These are phyloP conservation scores for Drosophila grimshawi DNA, from an alignment of 1,140 invertebrate species.

Conservation along the genomic window DNA sequence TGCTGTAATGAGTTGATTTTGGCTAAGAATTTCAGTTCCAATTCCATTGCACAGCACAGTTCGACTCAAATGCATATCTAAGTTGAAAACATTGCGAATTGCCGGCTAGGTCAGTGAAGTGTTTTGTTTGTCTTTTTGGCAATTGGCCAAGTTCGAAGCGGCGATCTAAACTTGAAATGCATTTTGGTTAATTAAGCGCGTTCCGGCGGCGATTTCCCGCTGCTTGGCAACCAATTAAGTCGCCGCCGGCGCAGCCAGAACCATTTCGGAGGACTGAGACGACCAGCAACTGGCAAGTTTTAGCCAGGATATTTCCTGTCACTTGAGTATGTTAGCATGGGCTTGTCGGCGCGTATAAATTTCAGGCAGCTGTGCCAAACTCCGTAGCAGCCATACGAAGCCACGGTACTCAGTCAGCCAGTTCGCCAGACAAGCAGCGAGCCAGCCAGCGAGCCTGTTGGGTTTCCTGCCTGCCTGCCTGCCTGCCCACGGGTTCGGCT, in stretches of 20 bases:
- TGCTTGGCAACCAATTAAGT: constrained; percentile 80
- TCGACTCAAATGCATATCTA: constrained; percentile 57
- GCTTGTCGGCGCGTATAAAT: constrained; percentile 64
- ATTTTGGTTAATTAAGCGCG: constrained; percentile 81
- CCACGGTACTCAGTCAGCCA: neutral
- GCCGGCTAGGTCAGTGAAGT: constrained; percentile 33
- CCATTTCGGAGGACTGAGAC: constrained; percentile 9
- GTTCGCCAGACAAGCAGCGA: neutral
- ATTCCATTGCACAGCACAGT: constrained; percentile 8
- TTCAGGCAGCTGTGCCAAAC: constrained; percentile 60
- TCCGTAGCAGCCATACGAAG: constrained; percentile 1
- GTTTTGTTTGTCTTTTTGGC: constrained; percentile 35
- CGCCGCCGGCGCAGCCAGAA: constrained; percentile 52
- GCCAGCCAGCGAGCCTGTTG: constrained; percentile 17
- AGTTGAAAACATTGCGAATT: constrained; percentile 31
- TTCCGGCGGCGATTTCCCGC: constrained; percentile 78
- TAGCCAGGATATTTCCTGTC: constrained; percentile 66
- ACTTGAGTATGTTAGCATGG: constrained; percentile 31
- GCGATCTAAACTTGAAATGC: constrained; percentile 65
- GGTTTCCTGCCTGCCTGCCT: constrained; percentile 25
- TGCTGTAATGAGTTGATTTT: constrained; percentile 50
- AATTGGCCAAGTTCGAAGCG: constrained; percentile 53
- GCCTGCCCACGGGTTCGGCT: constrained; percentile 71
- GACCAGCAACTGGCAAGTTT: constrained; percentile 16
- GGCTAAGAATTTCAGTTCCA: constrained; percentile 24